Base-by-base conservation (phyloP, 1,140 invertebrate species). In the Drosophila ficusphila region DNA sequence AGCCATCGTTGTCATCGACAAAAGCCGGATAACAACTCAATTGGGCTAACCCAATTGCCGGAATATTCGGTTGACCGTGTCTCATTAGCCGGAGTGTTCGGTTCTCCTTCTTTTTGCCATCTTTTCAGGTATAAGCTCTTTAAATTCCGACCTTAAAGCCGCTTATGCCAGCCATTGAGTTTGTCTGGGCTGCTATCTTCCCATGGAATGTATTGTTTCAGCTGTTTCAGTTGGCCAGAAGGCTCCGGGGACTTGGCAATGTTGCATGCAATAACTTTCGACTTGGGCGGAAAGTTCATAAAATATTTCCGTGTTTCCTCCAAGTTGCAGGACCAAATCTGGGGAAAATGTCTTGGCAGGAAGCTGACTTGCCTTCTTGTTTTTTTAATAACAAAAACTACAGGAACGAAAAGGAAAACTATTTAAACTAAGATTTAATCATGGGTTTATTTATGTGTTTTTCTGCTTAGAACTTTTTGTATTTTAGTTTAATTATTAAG, bases 211-310 rank as follows among this genome's bases (percentile, higher is more conserved):
- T 75, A 52, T 75, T 75, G 57, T 54, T 79, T 79, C 64, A 79
- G 76, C 57, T 75, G 57, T 54, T 79, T 79, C 64, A 79, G 76
- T 52, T 75, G 76, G 38, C 21, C 60, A 25, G 25, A 18, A 33
- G 21, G 31, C 25, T 36, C 36, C 25, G 21, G 31, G 31, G 33
- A 53, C 39, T 53, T 61, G 27, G 27, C 8, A 7, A 14, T 34
- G 56, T 41, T 54, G 67, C 67, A 65, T 58, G 52, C 42, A 49
- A 46, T 19, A 76, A 70, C 73, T 76, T 76, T 41, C n/a, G 56
- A 76, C 49, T 53, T 52, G 11, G 14, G 31, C 33, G 7, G 9
- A 23, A 33, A 74, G 34, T 69, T 67, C 29, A 67, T 53, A 33
- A 76, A 75, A 74, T 67, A 74, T 74, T 74, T 74, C 11, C 21